A percentile compares a stretch with the other conserved stretches of the same genome.
Conservation (phyloP, 1,140 invertebrate species). For the Caerostris extrusa region DNA sequence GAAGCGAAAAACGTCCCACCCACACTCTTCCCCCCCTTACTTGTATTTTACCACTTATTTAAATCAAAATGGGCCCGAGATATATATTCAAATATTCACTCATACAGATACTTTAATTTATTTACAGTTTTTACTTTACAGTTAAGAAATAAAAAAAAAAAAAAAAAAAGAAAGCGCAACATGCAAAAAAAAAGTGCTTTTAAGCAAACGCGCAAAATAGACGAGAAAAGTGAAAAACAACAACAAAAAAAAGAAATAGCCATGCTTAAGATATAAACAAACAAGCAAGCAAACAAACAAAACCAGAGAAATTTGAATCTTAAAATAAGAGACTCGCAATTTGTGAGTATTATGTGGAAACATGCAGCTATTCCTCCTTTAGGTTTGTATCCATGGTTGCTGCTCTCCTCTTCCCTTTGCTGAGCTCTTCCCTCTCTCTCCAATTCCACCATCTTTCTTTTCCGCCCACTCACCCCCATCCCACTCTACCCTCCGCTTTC, state of each 20-base stretch:
- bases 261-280: neutral
- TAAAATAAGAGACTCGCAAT: constrained; percentile 72
- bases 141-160: neutral
- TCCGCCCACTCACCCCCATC: neutral
- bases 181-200: neutral
- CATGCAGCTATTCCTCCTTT: neutral
- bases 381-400: constrained; percentile 28
- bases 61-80: constrained; percentile 57
- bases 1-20: neutral
- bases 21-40: neutral
- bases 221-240: neutral
- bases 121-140: constrained; percentile 32
- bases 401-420: neutral
- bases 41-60: constrained; percentile 65
- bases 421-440: neutral
- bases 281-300: constrained; percentile 10
- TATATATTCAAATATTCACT: constrained; percentile 65
- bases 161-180: neutral
- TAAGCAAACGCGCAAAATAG: neutral
- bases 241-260: constrained; percentile 46
- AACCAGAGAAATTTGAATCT: constrained; percentile 67
- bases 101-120: constrained; percentile 41
- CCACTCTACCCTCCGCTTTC: constrained; percentile 9
- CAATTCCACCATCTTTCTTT: neutral
- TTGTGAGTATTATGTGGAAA: constrained; percentile 61